Evolutionary conservation across 2,797 vertebrate species (phyloP).

Genomic region (Nyctalus aviator): DNA sequence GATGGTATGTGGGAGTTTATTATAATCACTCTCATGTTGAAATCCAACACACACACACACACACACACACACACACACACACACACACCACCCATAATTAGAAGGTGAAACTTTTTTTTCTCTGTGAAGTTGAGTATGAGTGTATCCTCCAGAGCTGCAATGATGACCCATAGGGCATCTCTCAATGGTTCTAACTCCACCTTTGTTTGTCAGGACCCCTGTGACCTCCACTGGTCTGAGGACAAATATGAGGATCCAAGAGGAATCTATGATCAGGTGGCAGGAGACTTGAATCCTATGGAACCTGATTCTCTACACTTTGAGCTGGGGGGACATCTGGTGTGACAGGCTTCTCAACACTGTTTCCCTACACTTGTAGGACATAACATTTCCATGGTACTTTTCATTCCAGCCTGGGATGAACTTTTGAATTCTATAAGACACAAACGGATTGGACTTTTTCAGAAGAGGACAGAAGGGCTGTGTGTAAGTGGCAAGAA

Average conservation of each 20-base stretch:
- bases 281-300: constrained; percentile 56
- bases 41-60: too few relatives aligned
- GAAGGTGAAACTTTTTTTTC: not conserved
- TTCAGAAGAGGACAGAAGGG: not conserved
- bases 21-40: not conserved
- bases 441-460: not conserved
- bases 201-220: constrained; percentile 59
- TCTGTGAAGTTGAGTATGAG: not conserved
- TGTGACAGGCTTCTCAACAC: constrained; percentile 80
- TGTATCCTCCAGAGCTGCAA: not conserved
- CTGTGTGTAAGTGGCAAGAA: not conserved
- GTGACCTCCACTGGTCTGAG: constrained; percentile 34
- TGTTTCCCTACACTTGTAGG: not conserved
- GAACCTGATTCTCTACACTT: constrained; percentile 88
- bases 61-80: too few relatives aligned
- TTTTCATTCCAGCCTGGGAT: not conserved
- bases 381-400: not conserved
- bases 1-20: not conserved
- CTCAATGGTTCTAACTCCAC: constrained; percentile 14
- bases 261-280: constrained; percentile 80
- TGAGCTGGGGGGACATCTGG: constrained; percentile 91
- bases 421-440: not conserved
- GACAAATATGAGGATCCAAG: constrained; percentile 62
- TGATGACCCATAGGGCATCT: not conserved
- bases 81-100: not conserved